Base-by-base conservation (phyloP, 2,113 vertebrate genomes). In the Oryzias javanicus region DNA sequence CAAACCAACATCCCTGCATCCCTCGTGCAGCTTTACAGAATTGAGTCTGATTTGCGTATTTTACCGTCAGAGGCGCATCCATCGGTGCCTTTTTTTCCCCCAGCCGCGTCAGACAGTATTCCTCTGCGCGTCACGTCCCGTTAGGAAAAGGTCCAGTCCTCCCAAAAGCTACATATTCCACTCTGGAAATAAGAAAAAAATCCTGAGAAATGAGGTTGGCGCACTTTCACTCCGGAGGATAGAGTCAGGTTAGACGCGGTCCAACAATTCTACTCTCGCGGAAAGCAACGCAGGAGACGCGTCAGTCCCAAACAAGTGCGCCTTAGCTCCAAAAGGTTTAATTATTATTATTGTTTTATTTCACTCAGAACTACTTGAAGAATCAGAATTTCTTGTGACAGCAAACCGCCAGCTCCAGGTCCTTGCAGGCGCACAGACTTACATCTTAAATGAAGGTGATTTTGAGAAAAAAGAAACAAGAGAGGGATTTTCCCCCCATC, bases 301-400 rank as follows among this genome's bases (percentile, higher is more conserved):
- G 85, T 83, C 83, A 86, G 85, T 90, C 91, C 84, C 89, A 85
- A 78, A 73, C 74, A 84, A 93, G 92, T 92, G 91, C 91, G 89
- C 85, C 72, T 78, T 91, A 93, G 93, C 93, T 94, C 94, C 94
- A 91, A 88, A 67, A 73, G 65, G 44, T 56, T 6, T 17, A 6
- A n/a, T 44, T 64, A 35, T 35, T 29, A 3, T 35, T 61, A 50
- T 40, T 58, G 40, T 53, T 42, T 7, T 52, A 41, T 47, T 44
- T 46, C 52, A 58, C 48, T 72, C 59, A 63, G 44, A 80, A 77
- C 55, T 76, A 48, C 20, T 35, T 53, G 10, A 19, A 50, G 18
- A 66, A 55, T 74, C 14, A 60, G 46, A 57, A 72, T 78, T 81
- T 91, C 91, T 88, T 84, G 83, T 59, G 87, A 88, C 74, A 84